These are phyloP conservation scores for Phalanger gymnotis DNA, from an alignment of 2,797 vertebrate species.

Conservation along the genomic window DNA sequence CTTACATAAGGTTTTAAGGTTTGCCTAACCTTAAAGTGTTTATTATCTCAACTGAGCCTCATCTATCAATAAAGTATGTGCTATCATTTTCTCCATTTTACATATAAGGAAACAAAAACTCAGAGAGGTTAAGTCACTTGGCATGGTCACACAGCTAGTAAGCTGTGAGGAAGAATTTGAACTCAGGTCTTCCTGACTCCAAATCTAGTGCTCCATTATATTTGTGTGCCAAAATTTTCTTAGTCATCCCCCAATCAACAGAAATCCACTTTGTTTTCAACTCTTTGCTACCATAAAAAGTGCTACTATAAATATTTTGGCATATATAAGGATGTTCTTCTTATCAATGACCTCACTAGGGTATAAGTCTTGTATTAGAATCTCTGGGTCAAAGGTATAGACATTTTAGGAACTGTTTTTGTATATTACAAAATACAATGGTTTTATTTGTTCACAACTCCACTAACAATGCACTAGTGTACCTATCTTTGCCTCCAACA, in stretches of 20 bases:
- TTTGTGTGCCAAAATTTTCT: background rate
- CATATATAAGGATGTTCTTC: background rate
- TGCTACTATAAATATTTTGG: background rate
- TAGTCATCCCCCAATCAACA: background rate
- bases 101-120: background rate
- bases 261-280: background rate
- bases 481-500: no score
- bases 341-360: background rate
- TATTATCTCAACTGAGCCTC: background rate
- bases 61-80: background rate
- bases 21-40: background rate
- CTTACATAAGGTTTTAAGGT: background rate
- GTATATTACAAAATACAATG: background rate
- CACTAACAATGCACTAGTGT: no score
- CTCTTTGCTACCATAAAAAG: background rate
- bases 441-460: no score
- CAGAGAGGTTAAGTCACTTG: background rate
- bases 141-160: background rate
- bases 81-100: background rate
- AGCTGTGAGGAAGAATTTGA: background rate
- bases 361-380: background rate
- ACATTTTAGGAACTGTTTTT: background rate
- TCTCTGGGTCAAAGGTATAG: background rate
- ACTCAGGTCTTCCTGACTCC: background rate
- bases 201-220: background rate